Evolutionary conservation across 37 sponge, comb jelly and placozoan species (phyloP).

Genomic region (Geodia barretti): DNA sequence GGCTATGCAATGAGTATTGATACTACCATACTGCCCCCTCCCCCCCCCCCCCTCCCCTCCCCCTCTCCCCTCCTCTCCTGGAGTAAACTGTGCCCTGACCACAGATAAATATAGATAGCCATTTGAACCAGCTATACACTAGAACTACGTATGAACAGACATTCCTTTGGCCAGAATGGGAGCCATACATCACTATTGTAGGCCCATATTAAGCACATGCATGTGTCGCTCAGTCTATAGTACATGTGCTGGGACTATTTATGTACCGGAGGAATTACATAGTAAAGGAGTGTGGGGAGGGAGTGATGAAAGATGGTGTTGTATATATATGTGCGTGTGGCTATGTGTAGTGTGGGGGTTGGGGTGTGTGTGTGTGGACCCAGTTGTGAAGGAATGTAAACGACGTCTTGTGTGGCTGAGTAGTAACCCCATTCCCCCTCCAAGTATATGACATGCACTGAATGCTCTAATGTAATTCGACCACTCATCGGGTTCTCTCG

Average conservation of each 20-base stretch:
- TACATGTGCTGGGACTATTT: not conserved
- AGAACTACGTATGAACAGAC: too few species aligned
- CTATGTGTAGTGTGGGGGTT: not conserved
- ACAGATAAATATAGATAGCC: not conserved
- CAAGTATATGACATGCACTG: not conserved
- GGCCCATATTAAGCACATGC: not conserved
- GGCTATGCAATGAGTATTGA: not conserved
- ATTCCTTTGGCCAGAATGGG: too few species aligned
- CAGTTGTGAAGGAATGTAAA: not conserved
- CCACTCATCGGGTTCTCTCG: too few species aligned
- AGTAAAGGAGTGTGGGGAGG: too few species aligned
- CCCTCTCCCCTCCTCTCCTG: not conserved
- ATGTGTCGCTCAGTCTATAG: not conserved
- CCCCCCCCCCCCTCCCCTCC: not conserved
- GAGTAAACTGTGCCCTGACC: not conserved
- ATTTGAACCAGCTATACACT: too few species aligned
- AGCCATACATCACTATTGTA: too few species aligned
- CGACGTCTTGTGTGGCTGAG: not conserved
- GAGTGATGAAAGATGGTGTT: too few species aligned
- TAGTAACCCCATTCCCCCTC: not conserved
- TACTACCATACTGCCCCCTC: not conserved
- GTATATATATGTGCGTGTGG: too few species aligned
- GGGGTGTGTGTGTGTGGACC: not conserved
- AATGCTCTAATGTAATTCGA: too few species aligned
- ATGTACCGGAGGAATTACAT: too few species aligned